Evolutionary conservation across 2,888 invertebrate genomes (phyloP).

Genomic region (Noctua fimbriata): DNA sequence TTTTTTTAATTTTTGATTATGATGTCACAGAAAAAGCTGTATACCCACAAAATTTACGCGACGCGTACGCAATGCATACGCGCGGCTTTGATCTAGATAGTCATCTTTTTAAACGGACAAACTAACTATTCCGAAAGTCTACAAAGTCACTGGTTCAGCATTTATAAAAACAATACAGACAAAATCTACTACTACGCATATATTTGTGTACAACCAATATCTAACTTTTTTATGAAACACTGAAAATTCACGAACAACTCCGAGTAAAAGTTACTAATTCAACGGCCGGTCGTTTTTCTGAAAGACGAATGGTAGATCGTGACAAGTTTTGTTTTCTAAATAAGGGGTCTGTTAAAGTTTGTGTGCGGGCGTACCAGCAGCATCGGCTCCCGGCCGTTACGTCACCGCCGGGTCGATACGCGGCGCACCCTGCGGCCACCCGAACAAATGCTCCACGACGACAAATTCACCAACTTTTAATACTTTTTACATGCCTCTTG

Average conservation of each 20-base stretch:
- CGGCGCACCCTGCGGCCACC: conserved; percentile 76
- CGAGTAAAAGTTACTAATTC: conserved; percentile 32
- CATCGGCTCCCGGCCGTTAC: conserved; percentile 75
- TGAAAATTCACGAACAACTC: conserved; percentile 32
- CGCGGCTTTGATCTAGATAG: not conserved
- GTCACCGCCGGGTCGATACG: conserved; percentile 83
- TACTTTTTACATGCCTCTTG: conserved; percentile 72
- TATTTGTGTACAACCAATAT: conserved; percentile 1
- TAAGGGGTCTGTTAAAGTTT: conserved; percentile 68
- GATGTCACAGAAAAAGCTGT: not conserved
- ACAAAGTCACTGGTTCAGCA: not conserved
- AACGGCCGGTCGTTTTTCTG: conserved; percentile 48
- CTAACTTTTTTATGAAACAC: conserved; percentile 22
- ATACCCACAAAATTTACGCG: not conserved
- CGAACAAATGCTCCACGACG: conserved; percentile 66
- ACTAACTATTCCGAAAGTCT: no score
- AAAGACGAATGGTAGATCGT: conserved; percentile 63
- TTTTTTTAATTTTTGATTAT: not conserved
- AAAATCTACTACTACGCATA: not conserved
- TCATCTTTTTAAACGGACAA: not conserved
- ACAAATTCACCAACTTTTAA: conserved; percentile 78
- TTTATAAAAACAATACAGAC: not conserved
- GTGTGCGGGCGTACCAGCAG: conserved; percentile 60
- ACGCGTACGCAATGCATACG: not conserved
- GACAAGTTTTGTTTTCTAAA: conserved; percentile 69